Evolutionary conservation across 2,113 vertebrate genomes (phyloP), one percentile per base, ranked within the genome.

Genomic region (Gallinago jamesoni): DNA sequence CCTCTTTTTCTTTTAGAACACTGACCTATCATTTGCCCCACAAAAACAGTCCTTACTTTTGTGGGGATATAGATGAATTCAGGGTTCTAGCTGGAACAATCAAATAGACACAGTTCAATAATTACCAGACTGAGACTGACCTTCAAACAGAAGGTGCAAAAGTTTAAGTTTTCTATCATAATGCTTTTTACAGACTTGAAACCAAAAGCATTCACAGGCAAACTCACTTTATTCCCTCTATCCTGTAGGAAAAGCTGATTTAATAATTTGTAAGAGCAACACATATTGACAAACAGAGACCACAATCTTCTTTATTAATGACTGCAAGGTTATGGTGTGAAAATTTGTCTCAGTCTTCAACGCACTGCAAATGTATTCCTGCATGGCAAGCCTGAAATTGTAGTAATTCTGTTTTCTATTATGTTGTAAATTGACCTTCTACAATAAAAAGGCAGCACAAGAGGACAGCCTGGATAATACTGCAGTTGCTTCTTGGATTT

Each of bases 251-350:
- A 73, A 82, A 86, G 37, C 30, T 73, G 66, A 91, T 92, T 76
- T 89, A 70, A 82, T 93, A 63, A 89, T 95, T 95, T 91, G 28
- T 73, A 55, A 93, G 57, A 89, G 72, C 39, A 89, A 60, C 27
- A 41, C 72, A 68, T 83, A 83, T 62, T 88, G 90, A 74, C 82
- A 91, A 95, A 82, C 55, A 94, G 81, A 92, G 84, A 91, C 59
- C 55, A 73, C 84, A 91, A 79, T 89, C 81, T 89, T 66, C 77
- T 84, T 95, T 95, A 96, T 96, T 96, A 96, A 93, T 95, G 74
- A 79, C 84, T 87, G 41, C 48, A 69, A 79, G 57, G 74, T 68
- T 91, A 81, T 75, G 27, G 74, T 87, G 91, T 87, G 81, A 94
- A 94, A 94, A 87, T 95, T 79, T 91, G 57, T 96, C 87, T 87